Evolutionary conservation across 2,888 invertebrate species (phyloP), one percentile per base, ranked within the genome.

Genomic region (Polyploca ridens): DNA sequence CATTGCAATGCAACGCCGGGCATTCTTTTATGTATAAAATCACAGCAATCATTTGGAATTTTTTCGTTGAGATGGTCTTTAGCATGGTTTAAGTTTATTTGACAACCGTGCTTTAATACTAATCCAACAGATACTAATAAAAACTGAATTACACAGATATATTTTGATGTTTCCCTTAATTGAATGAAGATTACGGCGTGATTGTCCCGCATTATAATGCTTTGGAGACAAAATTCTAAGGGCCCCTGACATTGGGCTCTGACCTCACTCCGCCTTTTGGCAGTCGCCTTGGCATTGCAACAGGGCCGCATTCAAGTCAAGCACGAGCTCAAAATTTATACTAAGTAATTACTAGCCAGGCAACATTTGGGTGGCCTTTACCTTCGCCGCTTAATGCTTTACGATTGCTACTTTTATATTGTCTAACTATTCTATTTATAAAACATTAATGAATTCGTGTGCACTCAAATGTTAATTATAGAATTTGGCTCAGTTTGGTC

Each of bases 231-330:
- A 88, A 87, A 89, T 86, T 88, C 86, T 84, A 87, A 88, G 91
- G 92, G 91, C 93, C 91, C 93, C 92, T 93, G 93, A 93, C 93
- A 92, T 93, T 93, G 93, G 85, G 81, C 74, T 82, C 79, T 84
- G 90, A 87, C 92, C 92, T 91, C 85, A 83, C 74, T 74, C 69
- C 81, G 84, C 82, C 86, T 90, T 93, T 93, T 90, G 93, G 91
- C 89, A 90, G 84, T 90, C 81, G 88, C 93, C 93, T 93, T 93
- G 93, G 92, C 93, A 93, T 89, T 93, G 92, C 90, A 88, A 80
- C 88, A 87, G 85, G 83, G 83, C 85, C 84, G 77, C 74, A 79
- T 78, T 82, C 78, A 77, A 82, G 78, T 78, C 75, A 82, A 77
- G 76, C 74, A 64, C 68, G 61, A 61, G 41, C 83, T 87, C 83